Percentiles rank a stretch among this genome's conserved stretches.
Evolutionary conservation across 1,140 invertebrate genomes (phyloP).

Genomic region (Littorina saxatilis): DNA sequence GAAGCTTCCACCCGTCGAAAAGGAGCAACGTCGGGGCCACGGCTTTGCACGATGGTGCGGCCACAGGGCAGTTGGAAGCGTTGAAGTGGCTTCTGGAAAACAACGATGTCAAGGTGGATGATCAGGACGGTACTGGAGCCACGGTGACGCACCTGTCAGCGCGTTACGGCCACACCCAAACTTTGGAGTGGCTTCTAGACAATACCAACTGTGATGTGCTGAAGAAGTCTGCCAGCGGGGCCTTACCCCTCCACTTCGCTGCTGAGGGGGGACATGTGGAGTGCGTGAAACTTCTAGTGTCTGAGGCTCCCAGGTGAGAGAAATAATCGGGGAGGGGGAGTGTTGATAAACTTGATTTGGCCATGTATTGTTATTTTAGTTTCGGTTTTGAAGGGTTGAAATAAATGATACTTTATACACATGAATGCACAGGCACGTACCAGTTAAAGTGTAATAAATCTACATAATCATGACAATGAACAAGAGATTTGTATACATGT

Average conservation of each 20-base stretch:
- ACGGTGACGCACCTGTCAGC: slow-evolving; percentile 76
- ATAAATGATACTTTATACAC: background rate
- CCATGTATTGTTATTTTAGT: background rate
- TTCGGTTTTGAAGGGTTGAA: background rate
- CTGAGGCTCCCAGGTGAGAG: slow-evolving; percentile 74
- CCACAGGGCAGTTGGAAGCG: slow-evolving; percentile 73
- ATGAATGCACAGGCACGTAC: background rate
- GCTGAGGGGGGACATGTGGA: slow-evolving; percentile 89
- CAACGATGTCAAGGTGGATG: slow-evolving; percentile 67
- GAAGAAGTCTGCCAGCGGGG: slow-evolving; percentile 77
- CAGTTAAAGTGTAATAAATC: too few species aligned
- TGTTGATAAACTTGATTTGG: background rate
- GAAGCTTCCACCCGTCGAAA: slow-evolving; percentile 59
- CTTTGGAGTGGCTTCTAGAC: slow-evolving; percentile 80
- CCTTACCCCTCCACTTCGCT: slow-evolving; percentile 89
- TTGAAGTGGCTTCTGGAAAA: slow-evolving; percentile 74
- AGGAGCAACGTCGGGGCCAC: slow-evolving; percentile 73
- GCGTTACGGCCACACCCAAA: slow-evolving; percentile 78
- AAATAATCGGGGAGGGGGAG: background rate
- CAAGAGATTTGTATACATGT: too few species aligned
- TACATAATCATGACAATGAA: too few species aligned
- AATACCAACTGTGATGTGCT: slow-evolving; percentile 79
- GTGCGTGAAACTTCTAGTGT: slow-evolving; percentile 87
- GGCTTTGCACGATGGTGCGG: slow-evolving; percentile 76
- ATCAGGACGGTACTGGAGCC: slow-evolving; percentile 74